These are phyloP conservation scores for Lycaena phlaeas DNA, from an alignment of 2,888 invertebrate genomes.

Conservation along the genomic window DNA sequence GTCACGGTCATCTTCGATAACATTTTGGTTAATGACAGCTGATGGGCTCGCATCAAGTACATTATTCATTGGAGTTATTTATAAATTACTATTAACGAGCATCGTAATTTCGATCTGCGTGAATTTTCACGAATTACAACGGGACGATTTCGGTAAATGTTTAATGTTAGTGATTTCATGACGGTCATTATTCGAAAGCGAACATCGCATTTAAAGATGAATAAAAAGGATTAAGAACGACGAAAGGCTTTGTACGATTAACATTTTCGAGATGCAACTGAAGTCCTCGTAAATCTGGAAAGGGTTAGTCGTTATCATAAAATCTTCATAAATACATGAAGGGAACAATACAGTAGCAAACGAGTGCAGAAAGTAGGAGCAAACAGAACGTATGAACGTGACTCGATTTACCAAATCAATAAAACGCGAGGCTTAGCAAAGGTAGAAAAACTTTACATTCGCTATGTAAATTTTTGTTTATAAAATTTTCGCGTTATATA, in stretches of 20 bases:
- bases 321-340: slow-evolving; percentile 47
- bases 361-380: slow-evolving; percentile 43
- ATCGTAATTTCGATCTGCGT: slow-evolving; percentile 14
- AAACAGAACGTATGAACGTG: slow-evolving; percentile 48
- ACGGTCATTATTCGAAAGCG: background rate
- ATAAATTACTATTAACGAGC: slow-evolving; percentile 18
- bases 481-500: slow-evolving; percentile 44
- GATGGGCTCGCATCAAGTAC: slow-evolving; percentile 23
- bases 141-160: background rate
- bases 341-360: slow-evolving; percentile 42
- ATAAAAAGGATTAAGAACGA: background rate
- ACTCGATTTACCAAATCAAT: slow-evolving; percentile 67
- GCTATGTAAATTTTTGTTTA: slow-evolving; percentile 48
- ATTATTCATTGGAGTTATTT: slow-evolving; percentile 21
- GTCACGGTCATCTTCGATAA: slow-evolving; percentile 24
- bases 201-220: background rate
- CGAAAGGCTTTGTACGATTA: background rate
- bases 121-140: slow-evolving; percentile 9
- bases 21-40: slow-evolving; percentile 26
- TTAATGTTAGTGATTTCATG: background rate
- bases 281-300: slow-evolving; percentile 46
- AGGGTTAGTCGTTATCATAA: slow-evolving; percentile 47
- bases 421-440: slow-evolving; percentile 61
- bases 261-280: slow-evolving; percentile 24
- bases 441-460: slow-evolving; percentile 35